phyloP scores from a whole-genome alignment of 2,888 invertebrate genomes.

The Nezara viridula region DNA sequence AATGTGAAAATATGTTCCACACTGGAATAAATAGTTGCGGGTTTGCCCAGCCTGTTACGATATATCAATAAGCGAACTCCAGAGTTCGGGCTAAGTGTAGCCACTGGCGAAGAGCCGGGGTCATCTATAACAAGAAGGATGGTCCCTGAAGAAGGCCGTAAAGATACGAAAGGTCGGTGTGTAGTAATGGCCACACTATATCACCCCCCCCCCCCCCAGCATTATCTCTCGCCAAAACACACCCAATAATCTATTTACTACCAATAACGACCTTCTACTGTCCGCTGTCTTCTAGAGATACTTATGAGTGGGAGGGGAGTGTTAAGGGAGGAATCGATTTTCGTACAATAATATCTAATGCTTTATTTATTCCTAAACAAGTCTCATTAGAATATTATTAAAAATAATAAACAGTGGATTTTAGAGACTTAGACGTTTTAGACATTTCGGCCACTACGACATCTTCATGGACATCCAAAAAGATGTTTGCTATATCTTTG shows the following conservation, averaged over 20 bases:
- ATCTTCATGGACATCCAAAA: no score
- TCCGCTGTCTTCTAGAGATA: not conserved
- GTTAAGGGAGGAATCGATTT: not conserved
- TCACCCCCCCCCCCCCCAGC: not conserved
- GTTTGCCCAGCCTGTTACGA: not conserved
- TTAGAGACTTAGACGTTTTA: no score
- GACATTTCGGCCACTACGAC: no score
- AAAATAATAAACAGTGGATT: no score
- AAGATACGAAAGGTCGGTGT: slow-evolving; percentile 16
- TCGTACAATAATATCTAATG: no score
- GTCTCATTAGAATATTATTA: no score
- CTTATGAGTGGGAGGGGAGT: not conserved
- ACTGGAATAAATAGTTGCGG: not conserved
- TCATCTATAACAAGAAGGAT: not conserved
- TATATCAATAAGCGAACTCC: not conserved
- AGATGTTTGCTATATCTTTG: no score
- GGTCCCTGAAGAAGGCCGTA: not conserved
- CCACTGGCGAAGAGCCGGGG: slow-evolving; percentile 1
- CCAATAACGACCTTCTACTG: not conserved
- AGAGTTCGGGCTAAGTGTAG: slow-evolving; percentile 2
- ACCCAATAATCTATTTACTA: slow-evolving; percentile 21
- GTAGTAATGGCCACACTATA: slow-evolving; percentile 5
- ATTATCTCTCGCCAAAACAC: slow-evolving; percentile 16
- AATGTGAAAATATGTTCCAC: no score
- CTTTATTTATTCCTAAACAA: no score